phyloP scores from a whole-genome alignment of 1,140 invertebrate species.

The Lutraria rhynchaena region DNA sequence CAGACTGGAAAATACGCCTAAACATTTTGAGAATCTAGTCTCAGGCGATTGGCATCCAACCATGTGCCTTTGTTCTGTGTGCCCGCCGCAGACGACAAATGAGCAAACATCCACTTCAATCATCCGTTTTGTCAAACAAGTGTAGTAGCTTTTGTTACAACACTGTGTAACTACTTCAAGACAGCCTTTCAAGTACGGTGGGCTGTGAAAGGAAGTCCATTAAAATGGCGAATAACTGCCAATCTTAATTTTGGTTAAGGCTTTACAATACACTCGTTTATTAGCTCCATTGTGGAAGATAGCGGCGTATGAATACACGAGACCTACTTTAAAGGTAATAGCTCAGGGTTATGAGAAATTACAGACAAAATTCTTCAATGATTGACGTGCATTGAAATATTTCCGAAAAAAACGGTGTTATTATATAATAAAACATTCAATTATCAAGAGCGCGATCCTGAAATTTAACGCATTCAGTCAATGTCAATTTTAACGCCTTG shows the following conservation, averaged over 20 bases:
- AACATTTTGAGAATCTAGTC: not conserved
- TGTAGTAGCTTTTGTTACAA: constrained; percentile 8
- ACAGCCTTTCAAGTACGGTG: constrained; percentile 26
- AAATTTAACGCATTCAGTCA: no score
- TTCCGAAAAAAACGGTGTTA: not conserved
- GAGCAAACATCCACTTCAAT: constrained; percentile 49
- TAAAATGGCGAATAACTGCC: constrained; percentile 30
- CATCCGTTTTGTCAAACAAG: constrained; percentile 26
- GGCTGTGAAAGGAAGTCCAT: constrained; percentile 28
- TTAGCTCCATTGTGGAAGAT: constrained; percentile 2
- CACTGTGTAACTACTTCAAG: constrained; percentile 18
- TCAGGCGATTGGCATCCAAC: not conserved
- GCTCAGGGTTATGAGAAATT: not conserved
- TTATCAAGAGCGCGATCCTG: no score
- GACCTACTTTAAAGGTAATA: not conserved
- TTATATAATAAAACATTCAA: not conserved
- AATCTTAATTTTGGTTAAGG: constrained; percentile 37
- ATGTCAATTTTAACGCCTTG: no score
- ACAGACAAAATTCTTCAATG: not conserved
- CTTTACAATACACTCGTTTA: constrained; percentile 32
- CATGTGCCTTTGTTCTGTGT: constrained; percentile 5
- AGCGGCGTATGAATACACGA: no score
- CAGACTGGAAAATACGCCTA: not conserved
- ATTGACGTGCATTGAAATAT: not conserved
- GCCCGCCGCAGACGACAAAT: constrained; percentile 24